Percentiles rank a stretch among this genome's conserved stretches.
These are phyloP conservation scores for Priocnemis perturbator DNA, from an alignment of 2,888 invertebrate genomes.

Conservation along the genomic window DNA sequence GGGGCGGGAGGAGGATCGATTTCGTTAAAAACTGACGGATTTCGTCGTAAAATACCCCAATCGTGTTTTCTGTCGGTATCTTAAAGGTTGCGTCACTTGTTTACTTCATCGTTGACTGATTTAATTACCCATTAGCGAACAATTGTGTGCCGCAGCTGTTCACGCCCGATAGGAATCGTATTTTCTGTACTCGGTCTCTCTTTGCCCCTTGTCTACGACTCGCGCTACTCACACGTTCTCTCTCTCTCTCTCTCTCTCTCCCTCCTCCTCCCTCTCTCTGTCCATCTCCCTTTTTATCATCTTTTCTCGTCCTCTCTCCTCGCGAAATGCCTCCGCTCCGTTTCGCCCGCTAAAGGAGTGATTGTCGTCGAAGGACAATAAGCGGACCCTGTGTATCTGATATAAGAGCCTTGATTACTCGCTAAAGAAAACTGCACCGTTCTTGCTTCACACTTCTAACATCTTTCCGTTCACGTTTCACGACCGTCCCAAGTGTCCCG, in stretches of 20 bases:
- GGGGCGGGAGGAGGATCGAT: not conserved
- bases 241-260: not conserved
- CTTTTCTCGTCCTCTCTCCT: not conserved
- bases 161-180: slow-evolving; percentile 6
- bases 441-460: not conserved
- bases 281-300: not conserved
- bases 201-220: not conserved
- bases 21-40: not conserved
- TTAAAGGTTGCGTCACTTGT: slow-evolving; percentile 40
- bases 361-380: slow-evolving; percentile 8
- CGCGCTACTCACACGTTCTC: slow-evolving; percentile 4
- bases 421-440: not conserved
- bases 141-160: slow-evolving; percentile 23
- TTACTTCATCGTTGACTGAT: slow-evolving; percentile 31
- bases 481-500: too few species aligned
- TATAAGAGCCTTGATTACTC: slow-evolving; percentile 6
- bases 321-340: too few species aligned
- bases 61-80: slow-evolving; percentile 26
- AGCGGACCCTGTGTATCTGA: slow-evolving; percentile 8
- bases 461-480: not conserved
- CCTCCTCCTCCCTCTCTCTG: not conserved
- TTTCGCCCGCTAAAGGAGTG: too few species aligned
- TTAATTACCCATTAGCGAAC: slow-evolving; percentile 40
- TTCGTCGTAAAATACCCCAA: slow-evolving; percentile 3
- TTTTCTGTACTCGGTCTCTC: not conserved